Base-by-base conservation (phyloP, 2,797 vertebrate genomes). In the Orientallactaga sibirica region DNA sequence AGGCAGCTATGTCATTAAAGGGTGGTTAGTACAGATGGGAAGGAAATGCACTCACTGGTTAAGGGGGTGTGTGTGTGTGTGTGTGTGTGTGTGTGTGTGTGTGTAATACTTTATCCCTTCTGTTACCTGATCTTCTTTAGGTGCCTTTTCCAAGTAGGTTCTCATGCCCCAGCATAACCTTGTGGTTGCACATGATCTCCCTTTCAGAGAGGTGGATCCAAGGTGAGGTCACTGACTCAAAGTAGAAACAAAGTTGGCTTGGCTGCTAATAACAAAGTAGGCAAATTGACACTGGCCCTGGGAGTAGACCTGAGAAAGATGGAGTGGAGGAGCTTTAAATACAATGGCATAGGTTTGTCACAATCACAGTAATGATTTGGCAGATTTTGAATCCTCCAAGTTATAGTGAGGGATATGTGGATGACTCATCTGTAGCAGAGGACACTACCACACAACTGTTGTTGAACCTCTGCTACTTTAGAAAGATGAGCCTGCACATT, bases 51-150 rank as follows among this genome's bases (percentile, higher is more conserved):
- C 71, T 86, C 19, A 15, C 7, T 41, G 73, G 18, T 37, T 86
- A 55, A 77, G 81, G 67, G 67, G n/a, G 33, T 37, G 33, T 37
- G 33, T 37, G 33, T 37, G 33, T 37, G 33, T 68, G 0, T 52
- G 37, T 27, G 68, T 64, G 67, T 68, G 67, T 14, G 29, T 27
- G 64, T 27, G 9, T 2, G 58, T 24, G 48, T 19, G 29, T 75
- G 0, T 25, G 77, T 33, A 52, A 74, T n/a, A 33, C 61, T 88
- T 75, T 14, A 18, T 89, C 68, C 27, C 20, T 77, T 81, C 77
- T 75, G 55, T 80, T 27, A 91, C 41, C 61, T 92, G 75, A 86
- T 33, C 68, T 85, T 41, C 66, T 66, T 68, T 55, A 80, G 43
- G 43, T 79, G 12, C 33, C 79, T 25, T 10, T 62, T 82, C 82